A percentile compares a stretch with the other conserved stretches of the same genome.
These are phyloP conservation scores for Scolopax rusticola DNA, from an alignment of 2,797 vertebrate genomes.

Conservation along the genomic window DNA sequence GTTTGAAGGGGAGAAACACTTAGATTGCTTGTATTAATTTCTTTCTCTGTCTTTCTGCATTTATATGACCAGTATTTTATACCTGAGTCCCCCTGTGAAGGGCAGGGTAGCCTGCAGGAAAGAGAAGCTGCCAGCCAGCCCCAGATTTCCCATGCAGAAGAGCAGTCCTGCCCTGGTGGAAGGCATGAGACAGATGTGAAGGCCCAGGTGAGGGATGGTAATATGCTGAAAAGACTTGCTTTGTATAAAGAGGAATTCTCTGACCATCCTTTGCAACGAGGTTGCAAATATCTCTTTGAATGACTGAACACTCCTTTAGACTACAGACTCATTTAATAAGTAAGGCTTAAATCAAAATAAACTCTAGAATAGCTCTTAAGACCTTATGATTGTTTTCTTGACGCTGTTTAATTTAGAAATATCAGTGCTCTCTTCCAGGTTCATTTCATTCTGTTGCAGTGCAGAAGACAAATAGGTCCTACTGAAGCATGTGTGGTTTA, in stretches of 20 bases:
- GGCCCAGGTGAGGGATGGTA: accelerated
- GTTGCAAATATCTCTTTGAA: not conserved
- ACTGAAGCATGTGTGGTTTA: accelerated
- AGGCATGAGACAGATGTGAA: accelerated
- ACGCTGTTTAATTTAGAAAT: not conserved
- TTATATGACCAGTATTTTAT: no score
- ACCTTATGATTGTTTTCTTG: not conserved
- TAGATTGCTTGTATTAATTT: no score
- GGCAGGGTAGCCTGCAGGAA: not conserved
- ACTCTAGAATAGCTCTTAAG: not conserved
- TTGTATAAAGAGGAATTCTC: accelerated
- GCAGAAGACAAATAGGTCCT: not conserved
- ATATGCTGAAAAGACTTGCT: not conserved
- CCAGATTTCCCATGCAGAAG: not conserved
- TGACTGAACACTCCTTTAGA: not conserved
- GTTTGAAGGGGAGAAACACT: not conserved
- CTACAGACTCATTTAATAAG: not conserved
- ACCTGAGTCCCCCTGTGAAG: not conserved
- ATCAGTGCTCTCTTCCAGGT: not conserved
- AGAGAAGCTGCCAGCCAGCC: not conserved
- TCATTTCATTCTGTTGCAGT: not conserved
- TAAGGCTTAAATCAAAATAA: not conserved
- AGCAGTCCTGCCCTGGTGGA: not conserved
- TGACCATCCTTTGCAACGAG: accelerated
- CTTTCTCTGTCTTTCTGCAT: no score